Conservation (phyloP, 2,888 invertebrate genomes). For the Hetaerina titia region DNA sequence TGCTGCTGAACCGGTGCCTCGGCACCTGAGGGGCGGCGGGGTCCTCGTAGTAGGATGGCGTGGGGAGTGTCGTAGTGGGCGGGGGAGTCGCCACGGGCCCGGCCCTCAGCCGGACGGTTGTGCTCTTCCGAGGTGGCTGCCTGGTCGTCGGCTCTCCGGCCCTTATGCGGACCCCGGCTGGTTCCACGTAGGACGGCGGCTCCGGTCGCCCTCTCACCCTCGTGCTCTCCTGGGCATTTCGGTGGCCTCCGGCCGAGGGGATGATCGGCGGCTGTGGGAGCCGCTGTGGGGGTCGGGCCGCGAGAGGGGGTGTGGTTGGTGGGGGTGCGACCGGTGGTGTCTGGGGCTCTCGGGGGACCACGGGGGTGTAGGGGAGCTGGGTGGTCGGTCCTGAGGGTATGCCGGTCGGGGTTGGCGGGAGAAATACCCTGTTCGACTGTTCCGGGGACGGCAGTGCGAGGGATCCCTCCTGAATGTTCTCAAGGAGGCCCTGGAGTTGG, state of each 20-base stretch:
- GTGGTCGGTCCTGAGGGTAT: constrained; percentile 20
- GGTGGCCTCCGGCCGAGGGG: not conserved
- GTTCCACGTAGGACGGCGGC: not conserved
- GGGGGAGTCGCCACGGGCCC: not conserved
- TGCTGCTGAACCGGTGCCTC: not conserved
- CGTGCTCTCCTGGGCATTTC: too few relatives aligned
- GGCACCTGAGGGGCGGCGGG: not conserved
- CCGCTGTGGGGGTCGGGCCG: not conserved
- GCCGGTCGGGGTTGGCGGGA: constrained; percentile 20
- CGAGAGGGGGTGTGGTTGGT: not conserved
- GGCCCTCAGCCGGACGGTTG: not conserved
- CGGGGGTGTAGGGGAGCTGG: constrained; percentile 23
- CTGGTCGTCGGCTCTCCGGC: not conserved
- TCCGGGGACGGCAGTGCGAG: not conserved
- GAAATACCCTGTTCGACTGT: constrained; percentile 16
- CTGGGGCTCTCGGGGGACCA: not conserved
- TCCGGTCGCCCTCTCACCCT: not conserved
- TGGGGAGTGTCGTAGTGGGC: not conserved
- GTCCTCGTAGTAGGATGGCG: not conserved
- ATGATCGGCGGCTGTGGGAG: not conserved
- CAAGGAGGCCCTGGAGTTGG: constrained; percentile 46
- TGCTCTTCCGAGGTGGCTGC: not conserved
- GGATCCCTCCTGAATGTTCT: constrained; percentile 49
- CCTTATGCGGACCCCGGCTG: not conserved
- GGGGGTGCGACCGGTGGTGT: not conserved